These are phyloP conservation scores for Poecile atricapillus DNA, from an alignment of 2,113 vertebrate genomes.

Conservation along the genomic window DNA sequence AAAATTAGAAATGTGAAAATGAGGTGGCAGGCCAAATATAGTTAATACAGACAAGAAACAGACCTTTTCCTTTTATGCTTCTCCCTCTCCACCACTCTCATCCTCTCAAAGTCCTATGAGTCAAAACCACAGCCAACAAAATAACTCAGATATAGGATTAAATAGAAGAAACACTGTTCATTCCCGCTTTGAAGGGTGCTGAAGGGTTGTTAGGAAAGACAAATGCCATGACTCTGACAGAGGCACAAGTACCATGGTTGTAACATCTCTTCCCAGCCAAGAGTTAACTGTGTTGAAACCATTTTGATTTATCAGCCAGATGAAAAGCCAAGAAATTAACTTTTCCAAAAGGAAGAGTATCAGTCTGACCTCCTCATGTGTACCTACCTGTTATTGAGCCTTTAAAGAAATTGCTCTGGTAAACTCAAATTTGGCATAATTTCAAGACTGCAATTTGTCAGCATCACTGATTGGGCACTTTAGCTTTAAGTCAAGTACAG, in stretches of 20 bases:
- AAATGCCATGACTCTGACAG: not conserved
- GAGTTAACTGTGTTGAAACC: accelerated
- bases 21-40: not conserved
- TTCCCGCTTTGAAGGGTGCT: not conserved
- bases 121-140: not conserved
- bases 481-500: not conserved
- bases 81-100: not conserved
- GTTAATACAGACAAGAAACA: not conserved
- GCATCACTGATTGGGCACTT: not conserved
- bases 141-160: not conserved
- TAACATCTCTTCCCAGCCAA: not conserved
- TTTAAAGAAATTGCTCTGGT: not conserved
- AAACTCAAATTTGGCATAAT: not conserved
- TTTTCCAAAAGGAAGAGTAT: not conserved
- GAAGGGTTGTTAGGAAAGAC: not conserved
- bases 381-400: not conserved
- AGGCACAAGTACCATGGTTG: not conserved
- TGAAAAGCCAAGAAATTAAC: not conserved
- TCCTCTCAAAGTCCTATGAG: not conserved
- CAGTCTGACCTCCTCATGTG: not conserved
- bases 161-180: not conserved
- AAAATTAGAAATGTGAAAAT: not conserved
- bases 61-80: not conserved
- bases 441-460: not conserved
- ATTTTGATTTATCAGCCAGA: not conserved